phyloP scores from a whole-genome alignment of 2,113 vertebrate genomes.

The Dryoscopus gambensis region DNA sequence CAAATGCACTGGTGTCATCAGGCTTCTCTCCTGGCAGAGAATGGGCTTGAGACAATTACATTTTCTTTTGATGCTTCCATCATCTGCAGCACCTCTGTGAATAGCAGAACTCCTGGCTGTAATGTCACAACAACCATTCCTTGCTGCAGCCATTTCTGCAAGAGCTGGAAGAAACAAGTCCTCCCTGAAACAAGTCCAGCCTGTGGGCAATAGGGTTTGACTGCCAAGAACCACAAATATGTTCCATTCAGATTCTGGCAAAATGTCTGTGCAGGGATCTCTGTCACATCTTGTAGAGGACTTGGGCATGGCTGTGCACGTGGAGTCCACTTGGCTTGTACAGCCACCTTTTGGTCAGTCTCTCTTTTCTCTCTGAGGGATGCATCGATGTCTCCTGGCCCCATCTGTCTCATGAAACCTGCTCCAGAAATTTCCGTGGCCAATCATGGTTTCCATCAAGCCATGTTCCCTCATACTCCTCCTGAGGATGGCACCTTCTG shows the following conservation, averaged over 20 bases:
- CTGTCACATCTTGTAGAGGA: background rate
- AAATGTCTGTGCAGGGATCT: background rate
- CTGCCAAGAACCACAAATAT: background rate
- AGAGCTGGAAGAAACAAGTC: background rate
- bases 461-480: fast-evolving
- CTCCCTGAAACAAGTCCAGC: background rate
- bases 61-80: background rate
- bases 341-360: background rate
- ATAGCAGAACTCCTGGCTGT: background rate
- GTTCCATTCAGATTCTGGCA: background rate
- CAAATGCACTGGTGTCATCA: background rate
- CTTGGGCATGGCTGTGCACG: background rate
- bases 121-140: background rate
- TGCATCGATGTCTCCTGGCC: background rate
- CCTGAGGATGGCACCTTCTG: background rate
- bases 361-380: background rate
- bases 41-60: background rate
- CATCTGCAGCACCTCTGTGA: background rate
- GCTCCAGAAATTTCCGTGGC: background rate
- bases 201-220: background rate
- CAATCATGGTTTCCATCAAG: fast-evolving
- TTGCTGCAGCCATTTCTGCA: background rate
- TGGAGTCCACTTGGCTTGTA: background rate
- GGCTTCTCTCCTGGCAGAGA: background rate
- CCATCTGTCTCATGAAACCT: fast-evolving